Base-by-base conservation (phyloP, 2,888 invertebrate species). In the Macropis europaea region DNA sequence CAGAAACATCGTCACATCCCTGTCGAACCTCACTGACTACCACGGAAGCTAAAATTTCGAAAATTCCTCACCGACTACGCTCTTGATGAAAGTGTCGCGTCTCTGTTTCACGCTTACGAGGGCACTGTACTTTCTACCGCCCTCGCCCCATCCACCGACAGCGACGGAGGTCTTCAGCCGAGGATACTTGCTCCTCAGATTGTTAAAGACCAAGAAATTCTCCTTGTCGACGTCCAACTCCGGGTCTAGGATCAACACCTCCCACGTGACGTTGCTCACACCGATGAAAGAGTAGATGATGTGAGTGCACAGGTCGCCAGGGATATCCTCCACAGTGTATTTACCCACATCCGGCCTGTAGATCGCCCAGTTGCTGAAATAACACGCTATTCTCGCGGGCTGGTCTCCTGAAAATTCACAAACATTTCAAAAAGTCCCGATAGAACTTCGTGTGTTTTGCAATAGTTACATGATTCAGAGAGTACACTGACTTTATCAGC, bases 71-170 rank as follows among this genome's bases (percentile, higher is more conserved):
- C 95, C 93, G 48, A 97, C 93, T 53, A 96, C 93, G 84, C 95
- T 96, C 47, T 90, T 91, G 73, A 97, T 94, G 86, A 97, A 97
- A 1, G 92, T 90, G 83, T 93, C 92, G 53, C 97, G 92, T 17
- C 93, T 91, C 54, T 92, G 91, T 83, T 95, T 94, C 45, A 94
- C 92, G 0, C 94, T 92, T 0, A 95, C 96, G 93, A 97, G 94
- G 52, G 93, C 92, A 0, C 97, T 97, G 90, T 97, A 97, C 88
- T 97, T 97, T 76, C 93, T 92, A 17, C 97, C 97, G 11, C 97
- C 97, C 87, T 97, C 97, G 0, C 94, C 97, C 97, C 97, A 97
- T 0, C 97, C 97, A 0, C 97, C 97, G 0, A 97, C 95, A 0
- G 97, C 97, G 0, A 97, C 92, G 90, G 93, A 93, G 42, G 95